These are phyloP conservation scores for Sesamia inferens DNA, from an alignment of 2,888 invertebrate genomes.

Conservation along the genomic window DNA sequence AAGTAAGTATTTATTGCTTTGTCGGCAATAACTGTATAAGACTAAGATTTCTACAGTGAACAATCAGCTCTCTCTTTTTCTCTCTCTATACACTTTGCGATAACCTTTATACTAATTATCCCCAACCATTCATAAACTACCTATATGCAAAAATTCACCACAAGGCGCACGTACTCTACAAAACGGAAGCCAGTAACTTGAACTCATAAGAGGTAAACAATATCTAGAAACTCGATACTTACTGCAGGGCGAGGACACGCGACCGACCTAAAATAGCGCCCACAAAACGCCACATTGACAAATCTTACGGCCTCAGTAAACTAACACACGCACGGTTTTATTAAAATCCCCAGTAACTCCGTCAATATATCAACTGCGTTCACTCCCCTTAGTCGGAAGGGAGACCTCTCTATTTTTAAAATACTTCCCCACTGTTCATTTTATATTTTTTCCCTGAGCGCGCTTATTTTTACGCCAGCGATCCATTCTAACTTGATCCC, in stretches of 20 bases:
- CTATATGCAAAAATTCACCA: conserved; percentile 3
- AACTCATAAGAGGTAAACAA: conserved; percentile 79
- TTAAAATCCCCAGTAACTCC: conserved; percentile 89
- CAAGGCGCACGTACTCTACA: conserved; percentile 27
- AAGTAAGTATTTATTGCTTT: no score
- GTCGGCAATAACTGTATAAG: no score
- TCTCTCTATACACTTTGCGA: no score
- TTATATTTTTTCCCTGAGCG: conserved; percentile 85
- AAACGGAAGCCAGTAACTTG: conserved; percentile 76
- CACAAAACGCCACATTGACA: conserved; percentile 88
- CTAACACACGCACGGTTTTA: conserved; percentile 88
- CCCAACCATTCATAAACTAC: neutral
- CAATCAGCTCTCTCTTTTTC: neutral
- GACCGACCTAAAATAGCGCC: conserved; percentile 86
- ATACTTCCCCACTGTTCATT: conserved; percentile 87
- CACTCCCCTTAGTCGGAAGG: conserved; percentile 83
- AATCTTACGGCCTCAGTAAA: conserved; percentile 88
- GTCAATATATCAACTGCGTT: conserved; percentile 86
- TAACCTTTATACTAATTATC: no score
- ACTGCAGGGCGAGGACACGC: conserved; percentile 77
- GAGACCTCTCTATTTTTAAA: conserved; percentile 88
- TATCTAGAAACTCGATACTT: conserved; percentile 81
- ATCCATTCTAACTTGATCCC: conserved; percentile 71
- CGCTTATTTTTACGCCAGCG: conserved; percentile 83
- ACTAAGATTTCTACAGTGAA: neutral